Evolutionary conservation across 2,797 vertebrate species (phyloP).

Genomic region (Ctenochaetus hawaiiensis): DNA sequence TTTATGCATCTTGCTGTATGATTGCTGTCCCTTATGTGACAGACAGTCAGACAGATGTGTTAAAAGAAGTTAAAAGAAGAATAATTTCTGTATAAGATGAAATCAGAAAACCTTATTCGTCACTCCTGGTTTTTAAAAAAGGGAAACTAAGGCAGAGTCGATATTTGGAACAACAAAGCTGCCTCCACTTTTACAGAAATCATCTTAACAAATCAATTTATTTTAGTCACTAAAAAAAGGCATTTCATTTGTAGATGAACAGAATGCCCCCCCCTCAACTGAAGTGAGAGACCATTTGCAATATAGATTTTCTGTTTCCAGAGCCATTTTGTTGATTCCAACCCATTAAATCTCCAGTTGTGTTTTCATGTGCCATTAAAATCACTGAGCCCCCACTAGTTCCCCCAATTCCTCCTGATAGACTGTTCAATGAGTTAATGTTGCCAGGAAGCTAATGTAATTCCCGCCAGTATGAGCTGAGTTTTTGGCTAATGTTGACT

Average conservation of each 20-base stretch:
- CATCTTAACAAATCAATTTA: conserved; percentile 59
- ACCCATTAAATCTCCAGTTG: conserved; percentile 76
- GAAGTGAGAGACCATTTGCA: conserved; percentile 67
- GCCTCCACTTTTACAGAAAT: conserved; percentile 49
- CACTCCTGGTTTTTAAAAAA: not conserved
- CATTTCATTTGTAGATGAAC: conserved; percentile 59
- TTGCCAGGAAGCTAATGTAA: conserved; percentile 73
- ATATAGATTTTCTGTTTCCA: conserved; percentile 71
- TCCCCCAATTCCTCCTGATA: conserved; percentile 64
- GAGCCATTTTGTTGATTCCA: conserved; percentile 71
- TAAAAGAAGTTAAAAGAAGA: conserved; percentile 13
- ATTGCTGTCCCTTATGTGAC: not conserved
- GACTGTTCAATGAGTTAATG: conserved; percentile 73
- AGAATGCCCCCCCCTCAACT: conserved; percentile 43
- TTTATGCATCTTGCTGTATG: conserved; percentile 8
- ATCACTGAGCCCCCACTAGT: conserved; percentile 59
- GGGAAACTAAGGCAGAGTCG: not conserved
- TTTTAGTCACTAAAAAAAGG: conserved; percentile 56
- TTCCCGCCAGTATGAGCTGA: conserved; percentile 64
- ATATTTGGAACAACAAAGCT: conserved; percentile 27
- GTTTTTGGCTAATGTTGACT: conserved; percentile 69
- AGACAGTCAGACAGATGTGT: not conserved
- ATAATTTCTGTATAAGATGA: not conserved
- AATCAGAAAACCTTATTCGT: not conserved
- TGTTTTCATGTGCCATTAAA: conserved; percentile 65